phyloP scores from a whole-genome alignment of 37 sponge, comb jelly and placozoan genomes.

The Beroe forskalii region DNA sequence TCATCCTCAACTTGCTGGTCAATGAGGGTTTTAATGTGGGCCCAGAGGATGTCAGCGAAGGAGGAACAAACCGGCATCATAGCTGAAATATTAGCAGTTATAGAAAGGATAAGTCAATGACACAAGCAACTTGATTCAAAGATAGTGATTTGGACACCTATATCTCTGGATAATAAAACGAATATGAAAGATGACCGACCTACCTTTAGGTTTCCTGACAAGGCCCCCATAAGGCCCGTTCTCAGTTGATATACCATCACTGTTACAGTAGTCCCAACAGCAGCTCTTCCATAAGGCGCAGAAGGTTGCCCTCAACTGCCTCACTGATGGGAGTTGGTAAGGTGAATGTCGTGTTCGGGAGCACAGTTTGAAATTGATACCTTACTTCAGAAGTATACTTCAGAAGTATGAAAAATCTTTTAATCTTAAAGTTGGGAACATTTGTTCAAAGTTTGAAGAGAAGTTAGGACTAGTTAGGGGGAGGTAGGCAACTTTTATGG shows the following conservation, averaged over 20 bases:
- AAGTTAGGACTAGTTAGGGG: too few relatives aligned
- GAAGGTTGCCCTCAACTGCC: conserved; percentile 79
- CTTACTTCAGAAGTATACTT: too few relatives aligned
- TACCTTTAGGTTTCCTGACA: conserved; percentile 77
- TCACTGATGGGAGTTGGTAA: conserved; percentile 8
- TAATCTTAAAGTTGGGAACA: too few relatives aligned
- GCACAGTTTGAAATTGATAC: too few relatives aligned
- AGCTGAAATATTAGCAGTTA: conserved; percentile 69
- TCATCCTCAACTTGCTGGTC: conserved; percentile 80
- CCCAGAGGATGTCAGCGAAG: conserved; percentile 95
- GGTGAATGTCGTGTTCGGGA: too few relatives aligned
- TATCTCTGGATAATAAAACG: too few relatives aligned
- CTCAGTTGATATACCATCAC: conserved; percentile 71
- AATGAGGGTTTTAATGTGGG: conserved; percentile 82
- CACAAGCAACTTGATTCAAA: background rate
- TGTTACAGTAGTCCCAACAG: conserved; percentile 78
- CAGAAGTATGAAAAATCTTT: too few relatives aligned
- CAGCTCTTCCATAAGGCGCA: conserved; percentile 90
- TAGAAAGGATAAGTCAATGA: background rate
- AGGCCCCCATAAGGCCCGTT: conserved; percentile 87
- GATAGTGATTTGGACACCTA: too few relatives aligned
- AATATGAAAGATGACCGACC: too few relatives aligned
- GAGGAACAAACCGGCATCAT: conserved; percentile 78
- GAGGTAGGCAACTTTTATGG: too few relatives aligned
- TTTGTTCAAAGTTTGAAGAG: too few relatives aligned